A percentile compares a stretch with the other conserved stretches of the same genome.
phyloP scores from a whole-genome alignment of 2,113 vertebrate genomes.

The Lates calcarifer region DNA sequence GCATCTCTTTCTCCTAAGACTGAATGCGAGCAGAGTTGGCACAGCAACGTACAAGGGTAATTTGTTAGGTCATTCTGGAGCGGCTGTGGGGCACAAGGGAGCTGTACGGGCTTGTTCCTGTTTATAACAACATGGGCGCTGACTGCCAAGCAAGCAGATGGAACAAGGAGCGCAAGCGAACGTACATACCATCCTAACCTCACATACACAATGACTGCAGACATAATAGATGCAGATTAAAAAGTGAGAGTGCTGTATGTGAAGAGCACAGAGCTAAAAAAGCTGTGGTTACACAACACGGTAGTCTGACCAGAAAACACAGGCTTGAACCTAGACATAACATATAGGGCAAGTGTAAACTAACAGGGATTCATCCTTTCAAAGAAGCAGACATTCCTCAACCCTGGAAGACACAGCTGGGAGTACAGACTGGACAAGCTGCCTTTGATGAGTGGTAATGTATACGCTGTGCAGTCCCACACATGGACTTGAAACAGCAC shows the following conservation, averaged over 20 bases:
- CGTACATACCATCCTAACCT: constrained; percentile 14
- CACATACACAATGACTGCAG: constrained; percentile 10
- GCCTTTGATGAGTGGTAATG: constrained; percentile 17
- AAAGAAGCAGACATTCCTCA: constrained; percentile 39
- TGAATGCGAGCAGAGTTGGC: constrained; percentile 10
- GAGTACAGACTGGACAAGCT: constrained; percentile 7
- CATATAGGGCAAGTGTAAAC: constrained; percentile 40
- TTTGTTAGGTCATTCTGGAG: constrained; percentile 12
- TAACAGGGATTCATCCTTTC: constrained; percentile 9
- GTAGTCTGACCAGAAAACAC: constrained; percentile 7
- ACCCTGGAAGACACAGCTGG: constrained; percentile 2
- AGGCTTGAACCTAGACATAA: constrained; percentile 32
- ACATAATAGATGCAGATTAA: constrained; percentile 15
- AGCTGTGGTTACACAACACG: constrained; percentile 6
- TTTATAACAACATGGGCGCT: constrained; percentile 31
- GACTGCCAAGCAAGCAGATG: constrained; percentile 19
- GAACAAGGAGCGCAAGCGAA: constrained; percentile 8
- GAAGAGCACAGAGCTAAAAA: constrained; percentile 3
- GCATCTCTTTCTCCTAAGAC: neutral
- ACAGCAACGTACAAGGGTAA: neutral
- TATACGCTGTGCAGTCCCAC: neutral
- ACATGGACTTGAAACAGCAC: neutral
- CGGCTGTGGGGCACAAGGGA: constrained; percentile 27
- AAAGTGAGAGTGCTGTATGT: neutral
- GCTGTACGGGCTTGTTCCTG: constrained; percentile 54